phyloP scores from a whole-genome alignment of 1,140 invertebrate species.

The Agraylea sexmaculata region DNA sequence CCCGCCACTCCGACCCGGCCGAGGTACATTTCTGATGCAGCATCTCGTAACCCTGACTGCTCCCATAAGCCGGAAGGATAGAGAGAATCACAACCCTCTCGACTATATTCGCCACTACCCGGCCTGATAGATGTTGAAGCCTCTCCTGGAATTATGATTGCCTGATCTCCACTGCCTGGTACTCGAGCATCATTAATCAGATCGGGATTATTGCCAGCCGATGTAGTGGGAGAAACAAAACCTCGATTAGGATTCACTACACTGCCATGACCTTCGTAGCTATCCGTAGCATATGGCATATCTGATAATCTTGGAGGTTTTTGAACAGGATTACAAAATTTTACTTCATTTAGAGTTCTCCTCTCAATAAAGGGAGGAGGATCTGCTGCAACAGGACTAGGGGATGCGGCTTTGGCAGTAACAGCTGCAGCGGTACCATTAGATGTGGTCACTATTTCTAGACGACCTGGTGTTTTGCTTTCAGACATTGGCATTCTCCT shows the following conservation, averaged over 20 bases:
- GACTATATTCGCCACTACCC: conserved; percentile 55
- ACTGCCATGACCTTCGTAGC: conserved; percentile 50
- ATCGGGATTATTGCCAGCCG: conserved; percentile 67
- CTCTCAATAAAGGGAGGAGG: conserved; percentile 36
- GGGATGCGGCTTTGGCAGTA: conserved; percentile 27
- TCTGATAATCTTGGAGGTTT: conserved; percentile 56
- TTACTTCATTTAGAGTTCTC: conserved; percentile 36
- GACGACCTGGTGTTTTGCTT: conserved; percentile 59
- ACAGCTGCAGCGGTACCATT: conserved; percentile 40
- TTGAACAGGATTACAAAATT: conserved; percentile 52
- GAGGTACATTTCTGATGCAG: conserved; percentile 36
- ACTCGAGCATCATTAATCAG: conserved; percentile 65
- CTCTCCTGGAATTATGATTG: conserved; percentile 25
- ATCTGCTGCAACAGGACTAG: conserved; percentile 25
- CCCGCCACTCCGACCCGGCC: conserved; percentile 40
- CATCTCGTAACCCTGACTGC: conserved; percentile 36
- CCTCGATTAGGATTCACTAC: conserved; percentile 44
- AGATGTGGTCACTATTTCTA: conserved; percentile 54
- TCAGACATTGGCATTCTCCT: conserved; percentile 56
- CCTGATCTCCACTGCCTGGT: conserved; percentile 40
- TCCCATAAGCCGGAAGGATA: conserved; percentile 62
- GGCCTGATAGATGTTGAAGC: conserved; percentile 28
- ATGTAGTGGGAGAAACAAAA: conserved; percentile 56
- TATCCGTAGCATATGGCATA: conserved; percentile 47
- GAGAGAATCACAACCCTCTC: conserved; percentile 52